phyloP scores from a whole-genome alignment of 2,113 vertebrate genomes.

The Corythornis vintsioides region DNA sequence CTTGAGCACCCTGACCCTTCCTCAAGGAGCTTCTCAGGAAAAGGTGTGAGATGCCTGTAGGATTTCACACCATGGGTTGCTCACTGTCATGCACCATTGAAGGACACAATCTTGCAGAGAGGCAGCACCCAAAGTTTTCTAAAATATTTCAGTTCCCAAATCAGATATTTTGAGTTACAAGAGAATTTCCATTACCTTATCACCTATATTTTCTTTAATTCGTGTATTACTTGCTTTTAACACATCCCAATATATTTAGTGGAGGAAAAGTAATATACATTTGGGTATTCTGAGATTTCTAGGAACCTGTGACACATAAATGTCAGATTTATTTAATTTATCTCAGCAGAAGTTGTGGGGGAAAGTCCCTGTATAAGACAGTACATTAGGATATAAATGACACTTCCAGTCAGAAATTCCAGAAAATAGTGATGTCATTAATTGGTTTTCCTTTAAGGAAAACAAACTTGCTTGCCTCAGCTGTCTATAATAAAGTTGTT shows the following conservation, averaged over 20 bases:
- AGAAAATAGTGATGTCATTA: background rate
- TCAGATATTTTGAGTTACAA: background rate
- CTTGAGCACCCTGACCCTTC: background rate
- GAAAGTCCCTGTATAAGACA: background rate
- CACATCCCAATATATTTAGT: background rate
- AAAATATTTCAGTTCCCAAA: background rate
- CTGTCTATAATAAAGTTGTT: background rate
- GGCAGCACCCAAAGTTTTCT: background rate
- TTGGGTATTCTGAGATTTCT: background rate
- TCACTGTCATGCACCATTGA: background rate
- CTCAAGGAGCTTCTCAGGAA: background rate
- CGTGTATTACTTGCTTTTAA: background rate
- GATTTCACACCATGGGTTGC: background rate
- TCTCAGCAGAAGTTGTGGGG: background rate
- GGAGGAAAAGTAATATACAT: background rate
- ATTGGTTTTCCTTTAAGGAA: background rate
- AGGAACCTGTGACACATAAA: background rate
- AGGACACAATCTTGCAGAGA: background rate
- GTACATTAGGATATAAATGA: background rate
- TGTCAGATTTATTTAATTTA: background rate
- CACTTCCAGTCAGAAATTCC: background rate
- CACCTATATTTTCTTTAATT: background rate
- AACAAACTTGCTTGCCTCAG: background rate
- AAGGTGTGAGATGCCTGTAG: background rate
- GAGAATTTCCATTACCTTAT: conserved; percentile 4